These are phyloP conservation scores for Acridotheres tristis DNA, from an alignment of 2,797 vertebrate genomes.

Conservation along the genomic window DNA sequence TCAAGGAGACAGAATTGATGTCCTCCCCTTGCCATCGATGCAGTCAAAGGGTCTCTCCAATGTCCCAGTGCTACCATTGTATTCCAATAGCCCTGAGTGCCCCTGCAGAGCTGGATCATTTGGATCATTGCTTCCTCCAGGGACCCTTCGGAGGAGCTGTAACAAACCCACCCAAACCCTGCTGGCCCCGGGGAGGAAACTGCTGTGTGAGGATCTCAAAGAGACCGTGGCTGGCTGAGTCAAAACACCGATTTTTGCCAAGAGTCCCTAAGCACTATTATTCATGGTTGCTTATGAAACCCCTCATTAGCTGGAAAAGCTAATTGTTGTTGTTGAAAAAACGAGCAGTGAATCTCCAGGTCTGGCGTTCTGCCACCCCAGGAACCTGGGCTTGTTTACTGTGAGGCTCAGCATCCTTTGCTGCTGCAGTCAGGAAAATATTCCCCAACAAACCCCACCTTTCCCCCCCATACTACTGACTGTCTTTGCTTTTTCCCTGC, in stretches of 20 bases:
- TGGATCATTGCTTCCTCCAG: neutral
- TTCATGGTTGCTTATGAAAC: slow-evolving; percentile 43
- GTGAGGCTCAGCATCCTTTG: rapidly evolving
- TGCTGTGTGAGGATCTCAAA: neutral
- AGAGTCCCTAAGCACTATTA: slow-evolving; percentile 19
- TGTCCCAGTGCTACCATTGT: slow-evolving; percentile 58
- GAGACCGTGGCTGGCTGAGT: neutral
- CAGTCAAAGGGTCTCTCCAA: slow-evolving; percentile 53
- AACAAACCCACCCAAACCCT: neutral
- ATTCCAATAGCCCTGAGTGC: slow-evolving; percentile 66
- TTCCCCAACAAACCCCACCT: neutral
- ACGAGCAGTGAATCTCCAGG: neutral
- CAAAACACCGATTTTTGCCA: neutral
- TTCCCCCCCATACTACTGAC: rapidly evolving
- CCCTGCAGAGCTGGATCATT: slow-evolving; percentile 13
- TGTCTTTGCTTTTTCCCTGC: neutral
- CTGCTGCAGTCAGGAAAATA: neutral
- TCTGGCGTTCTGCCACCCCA: slow-evolving; percentile 13
- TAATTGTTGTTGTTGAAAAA: slow-evolving; percentile 45
- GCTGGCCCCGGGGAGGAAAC: neutral
- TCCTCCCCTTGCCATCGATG: slow-evolving; percentile 47
- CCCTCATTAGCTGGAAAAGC: slow-evolving; percentile 46
- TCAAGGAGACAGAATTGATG: slow-evolving; percentile 62
- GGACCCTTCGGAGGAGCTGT: neutral
- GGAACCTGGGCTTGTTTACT: neutral